Evolutionary conservation across 2,888 invertebrate genomes (phyloP).

Genomic region (Laspeyria flexula): DNA sequence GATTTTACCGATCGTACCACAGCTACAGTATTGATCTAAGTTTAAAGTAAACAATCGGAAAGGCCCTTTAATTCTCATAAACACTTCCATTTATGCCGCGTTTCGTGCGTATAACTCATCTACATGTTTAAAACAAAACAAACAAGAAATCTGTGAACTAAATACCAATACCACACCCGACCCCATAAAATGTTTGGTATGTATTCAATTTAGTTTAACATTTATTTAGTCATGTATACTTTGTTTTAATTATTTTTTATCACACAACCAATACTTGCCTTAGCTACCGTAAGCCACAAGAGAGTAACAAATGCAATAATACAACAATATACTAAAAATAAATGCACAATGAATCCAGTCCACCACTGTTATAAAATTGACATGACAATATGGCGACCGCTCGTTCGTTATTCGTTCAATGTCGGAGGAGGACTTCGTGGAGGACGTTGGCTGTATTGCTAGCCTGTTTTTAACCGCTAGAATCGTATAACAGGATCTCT

Average conservation of each 20-base stretch:
- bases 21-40: conserved; percentile 59
- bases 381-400: conserved; percentile 80
- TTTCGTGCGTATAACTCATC: conserved; percentile 50
- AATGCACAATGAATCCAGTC: conserved; percentile 60
- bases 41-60: conserved; percentile 27
- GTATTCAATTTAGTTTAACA: conserved; percentile 43
- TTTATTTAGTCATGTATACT: neutral
- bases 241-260: conserved; percentile 1
- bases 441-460: conserved; percentile 33
- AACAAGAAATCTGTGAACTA: conserved; percentile 75
- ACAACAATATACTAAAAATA: conserved; percentile 51
- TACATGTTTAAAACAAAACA: conserved; percentile 71
- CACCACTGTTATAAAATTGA: conserved; percentile 74
- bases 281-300: conserved; percentile 56
- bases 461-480: conserved; percentile 23
- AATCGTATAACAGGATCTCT: conserved; percentile 21
- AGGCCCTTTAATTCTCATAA: conserved; percentile 42
- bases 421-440: conserved; percentile 50
- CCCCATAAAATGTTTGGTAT: conserved; percentile 53
- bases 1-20: conserved; percentile 53
- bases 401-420: conserved; percentile 58
- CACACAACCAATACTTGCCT: conserved; percentile 55
- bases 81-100: conserved; percentile 48
- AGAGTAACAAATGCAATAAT: conserved; percentile 50
- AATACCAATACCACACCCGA: conserved; percentile 81